phyloP scores from a whole-genome alignment of 2,797 vertebrate genomes.

The Sebastes ruberrimus region DNA sequence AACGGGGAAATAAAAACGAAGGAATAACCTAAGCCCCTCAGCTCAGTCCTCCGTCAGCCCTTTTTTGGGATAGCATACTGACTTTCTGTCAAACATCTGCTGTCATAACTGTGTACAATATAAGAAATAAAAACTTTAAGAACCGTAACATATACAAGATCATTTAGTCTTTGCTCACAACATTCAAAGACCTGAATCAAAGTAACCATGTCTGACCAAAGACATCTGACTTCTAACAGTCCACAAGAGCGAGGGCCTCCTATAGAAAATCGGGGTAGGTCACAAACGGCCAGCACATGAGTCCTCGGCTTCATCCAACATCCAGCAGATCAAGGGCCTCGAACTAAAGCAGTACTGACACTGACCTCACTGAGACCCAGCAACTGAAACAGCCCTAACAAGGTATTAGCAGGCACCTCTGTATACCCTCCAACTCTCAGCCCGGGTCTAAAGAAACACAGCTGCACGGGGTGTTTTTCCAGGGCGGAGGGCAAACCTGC shows the following conservation, averaged over 20 bases:
- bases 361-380: slow-evolving; percentile 83
- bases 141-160: not conserved
- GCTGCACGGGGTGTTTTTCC: slow-evolving; percentile 74
- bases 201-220: slow-evolving; percentile 65
- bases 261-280: slow-evolving; percentile 54
- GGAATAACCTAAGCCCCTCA: not conserved
- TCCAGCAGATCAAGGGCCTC: slow-evolving; percentile 80
- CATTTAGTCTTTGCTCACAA: slow-evolving; percentile 33
- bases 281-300: slow-evolving; percentile 66
- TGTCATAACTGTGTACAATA: slow-evolving; percentile 4
- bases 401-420: slow-evolving; percentile 85
- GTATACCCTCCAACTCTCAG: slow-evolving; percentile 65
- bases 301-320: slow-evolving; percentile 76
- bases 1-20: not conserved
- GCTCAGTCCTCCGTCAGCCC: not conserved
- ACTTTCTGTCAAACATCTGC: slow-evolving; percentile 23
- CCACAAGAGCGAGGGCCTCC: slow-evolving; percentile 51
- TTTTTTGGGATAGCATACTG: not conserved
- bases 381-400: slow-evolving; percentile 85
- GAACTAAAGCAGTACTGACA: slow-evolving; percentile 84
- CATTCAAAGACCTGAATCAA: slow-evolving; percentile 48
- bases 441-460: slow-evolving; percentile 78
- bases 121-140: not conserved
- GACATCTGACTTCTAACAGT: slow-evolving; percentile 72
- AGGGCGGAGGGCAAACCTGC: slow-evolving; percentile 69